Evolutionary conservation across 2,888 invertebrate species (phyloP).

Genomic region (Neoitamus cyanurus): DNA sequence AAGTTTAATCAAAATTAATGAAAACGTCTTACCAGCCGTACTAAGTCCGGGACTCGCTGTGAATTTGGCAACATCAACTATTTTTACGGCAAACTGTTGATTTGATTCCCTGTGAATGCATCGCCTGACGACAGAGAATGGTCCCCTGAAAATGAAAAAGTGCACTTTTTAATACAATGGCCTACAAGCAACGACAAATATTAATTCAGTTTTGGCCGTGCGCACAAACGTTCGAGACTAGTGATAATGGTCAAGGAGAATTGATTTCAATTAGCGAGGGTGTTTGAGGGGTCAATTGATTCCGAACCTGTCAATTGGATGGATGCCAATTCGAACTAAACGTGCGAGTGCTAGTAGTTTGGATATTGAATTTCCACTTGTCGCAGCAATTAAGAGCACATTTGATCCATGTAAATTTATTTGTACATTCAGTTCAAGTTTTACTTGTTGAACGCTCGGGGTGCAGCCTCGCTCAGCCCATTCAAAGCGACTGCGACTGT

Average conservation of each 20-base stretch:
- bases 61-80: conserved; percentile 97
- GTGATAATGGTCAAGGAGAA: background rate
- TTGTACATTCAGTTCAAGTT: background rate
- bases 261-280: conserved; percentile 13
- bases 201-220: background rate
- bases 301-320: background rate
- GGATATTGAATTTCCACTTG: background rate
- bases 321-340: background rate
- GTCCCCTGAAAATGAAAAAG: conserved; percentile 75
- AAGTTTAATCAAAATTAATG: background rate
- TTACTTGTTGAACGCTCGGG: background rate
- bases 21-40: conserved; percentile 82
- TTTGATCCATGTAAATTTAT: background rate
- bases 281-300: background rate
- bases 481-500: too few relatives aligned
- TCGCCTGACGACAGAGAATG: conserved; percentile 94
- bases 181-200: background rate
- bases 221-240: background rate
- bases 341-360: background rate
- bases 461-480: too few relatives aligned
- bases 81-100: conserved; percentile 97
- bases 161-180: background rate
- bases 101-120: conserved; percentile 95
- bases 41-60: conserved; percentile 96
- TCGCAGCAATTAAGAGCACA: background rate